Conservation (phyloP, 2,113 vertebrate species). For the Gadus chalcogrammus region DNA sequence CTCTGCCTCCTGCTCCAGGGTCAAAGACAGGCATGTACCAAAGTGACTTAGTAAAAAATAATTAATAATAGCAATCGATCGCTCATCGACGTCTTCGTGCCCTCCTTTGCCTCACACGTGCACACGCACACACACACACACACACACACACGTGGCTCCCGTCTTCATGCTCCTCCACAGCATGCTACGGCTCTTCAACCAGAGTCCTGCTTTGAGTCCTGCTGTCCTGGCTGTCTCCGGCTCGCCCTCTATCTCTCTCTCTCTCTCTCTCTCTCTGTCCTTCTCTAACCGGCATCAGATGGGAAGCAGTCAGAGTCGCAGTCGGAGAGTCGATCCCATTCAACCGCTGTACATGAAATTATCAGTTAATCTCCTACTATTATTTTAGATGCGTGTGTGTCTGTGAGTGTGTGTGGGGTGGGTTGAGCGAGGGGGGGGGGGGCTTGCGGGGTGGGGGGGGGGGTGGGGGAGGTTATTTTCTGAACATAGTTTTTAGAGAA, state of each 20-base stretch:
- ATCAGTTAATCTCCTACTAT: constrained; percentile 22
- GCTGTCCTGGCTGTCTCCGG: constrained; percentile 10
- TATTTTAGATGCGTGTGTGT: too few relatives aligned
- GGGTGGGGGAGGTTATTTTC: not conserved
- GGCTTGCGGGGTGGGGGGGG: too few relatives aligned
- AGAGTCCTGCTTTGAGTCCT: too few relatives aligned
- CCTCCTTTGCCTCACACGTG: constrained; percentile 46
- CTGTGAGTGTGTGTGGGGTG: too few relatives aligned
- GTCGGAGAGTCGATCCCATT: constrained; percentile 42
- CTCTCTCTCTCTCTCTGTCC: constrained; percentile 17
- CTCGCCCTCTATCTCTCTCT: constrained; percentile 28
- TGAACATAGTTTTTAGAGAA: not conserved
- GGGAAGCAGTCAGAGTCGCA: constrained; percentile 23
- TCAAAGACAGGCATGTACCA: constrained; percentile 71
- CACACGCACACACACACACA: too few relatives aligned
- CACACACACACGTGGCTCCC: too few relatives aligned
- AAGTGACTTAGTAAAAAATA: constrained; percentile 79
- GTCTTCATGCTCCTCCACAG: too few relatives aligned
- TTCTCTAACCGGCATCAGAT: constrained; percentile 33
- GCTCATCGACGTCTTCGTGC: constrained; percentile 40
- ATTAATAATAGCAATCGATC: constrained; percentile 33
- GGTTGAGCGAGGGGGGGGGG: too few relatives aligned
- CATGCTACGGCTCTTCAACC: too few relatives aligned
- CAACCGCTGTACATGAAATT: constrained; percentile 48
- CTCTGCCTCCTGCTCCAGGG: constrained; percentile 60